Percentiles rank a stretch among this genome's conserved stretches.
Evolutionary conservation across 2,888 invertebrate genomes (phyloP).

Genomic region (Agonum fuliginosum): DNA sequence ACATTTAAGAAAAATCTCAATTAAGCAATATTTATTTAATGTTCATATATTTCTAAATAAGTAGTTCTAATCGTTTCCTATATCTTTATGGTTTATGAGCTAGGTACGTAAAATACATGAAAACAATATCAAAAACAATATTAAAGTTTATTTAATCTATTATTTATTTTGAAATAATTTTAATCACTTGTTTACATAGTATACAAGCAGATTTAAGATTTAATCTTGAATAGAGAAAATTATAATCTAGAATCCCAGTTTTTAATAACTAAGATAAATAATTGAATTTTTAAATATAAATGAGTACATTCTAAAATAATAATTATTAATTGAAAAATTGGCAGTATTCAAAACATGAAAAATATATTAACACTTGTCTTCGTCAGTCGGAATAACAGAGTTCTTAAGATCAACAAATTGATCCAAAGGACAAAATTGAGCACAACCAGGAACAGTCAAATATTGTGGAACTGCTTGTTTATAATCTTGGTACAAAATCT

Average conservation of each 20-base stretch:
- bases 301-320: background rate
- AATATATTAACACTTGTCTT: background rate
- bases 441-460: constrained; percentile 65
- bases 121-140: no score
- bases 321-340: background rate
- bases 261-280: background rate
- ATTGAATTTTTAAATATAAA: background rate
- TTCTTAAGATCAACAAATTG: constrained; percentile 60
- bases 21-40: no score
- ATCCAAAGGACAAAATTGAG: constrained; percentile 64
- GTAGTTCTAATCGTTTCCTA: no score
- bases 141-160: no score
- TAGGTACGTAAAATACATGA: no score
- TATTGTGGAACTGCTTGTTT: constrained; percentile 63
- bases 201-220: no score
- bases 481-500: constrained; percentile 65
- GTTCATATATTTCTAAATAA: no score
- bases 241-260: background rate
- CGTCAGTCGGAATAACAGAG: constrained; percentile 19
- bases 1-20: no score
- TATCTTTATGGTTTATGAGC: no score
- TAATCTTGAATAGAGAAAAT: background rate
- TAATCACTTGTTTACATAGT: no score
- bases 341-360: background rate
- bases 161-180: no score